Base-by-base conservation (phyloP, 2,113 vertebrate genomes). In the Nansenia antarctica region DNA sequence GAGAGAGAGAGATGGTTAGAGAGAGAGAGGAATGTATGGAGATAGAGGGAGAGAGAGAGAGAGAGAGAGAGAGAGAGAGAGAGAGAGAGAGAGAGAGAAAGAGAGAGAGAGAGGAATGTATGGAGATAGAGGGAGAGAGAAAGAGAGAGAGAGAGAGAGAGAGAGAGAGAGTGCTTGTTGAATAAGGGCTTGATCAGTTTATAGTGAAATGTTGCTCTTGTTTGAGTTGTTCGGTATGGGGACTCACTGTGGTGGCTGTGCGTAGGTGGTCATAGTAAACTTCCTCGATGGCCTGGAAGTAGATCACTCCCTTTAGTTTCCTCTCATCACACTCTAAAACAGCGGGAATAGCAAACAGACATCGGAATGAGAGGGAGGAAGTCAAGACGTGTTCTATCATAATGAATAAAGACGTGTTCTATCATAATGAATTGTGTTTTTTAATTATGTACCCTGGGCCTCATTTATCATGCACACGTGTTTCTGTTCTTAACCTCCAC, bases 241-340 rank as follows among this genome's bases (percentile, higher is more conserved):
- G 35, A 86, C 89, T 88, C 74, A 98, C 97, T 85, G 96, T 95
- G 9, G 93, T 87, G 0, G 96, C 97, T 0, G 95, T 98, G 45
- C 96, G 93, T 59, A 99, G 91, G 80, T 99, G 98, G 84, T 99
- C 98, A 0, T 96, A 98, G 77, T 99, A 99, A 45, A 99, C 97
- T 54, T 99, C 97, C 49, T 99, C 95, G 0, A 99, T 96, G 73
- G 98, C 98, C 88, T 99, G 97, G 86, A 99, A 99, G 71, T 99
- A 99, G 82, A 99, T 96, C 69, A 99, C 95, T 0, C 98, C 98
- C 74, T 99, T 99, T 54, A 99, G 86, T 80, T 98, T 99, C 0
- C 92, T 95, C 89, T 99, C 97, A 0, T 97, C 95, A 64, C 96
- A 96, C 71, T 98, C 98, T 99, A 9, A 61, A 24, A 59, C 2